Evolutionary conservation across 2,888 invertebrate species (phyloP), one percentile per base, ranked within the genome.

Genomic region (Bruchidius siliquastri): DNA sequence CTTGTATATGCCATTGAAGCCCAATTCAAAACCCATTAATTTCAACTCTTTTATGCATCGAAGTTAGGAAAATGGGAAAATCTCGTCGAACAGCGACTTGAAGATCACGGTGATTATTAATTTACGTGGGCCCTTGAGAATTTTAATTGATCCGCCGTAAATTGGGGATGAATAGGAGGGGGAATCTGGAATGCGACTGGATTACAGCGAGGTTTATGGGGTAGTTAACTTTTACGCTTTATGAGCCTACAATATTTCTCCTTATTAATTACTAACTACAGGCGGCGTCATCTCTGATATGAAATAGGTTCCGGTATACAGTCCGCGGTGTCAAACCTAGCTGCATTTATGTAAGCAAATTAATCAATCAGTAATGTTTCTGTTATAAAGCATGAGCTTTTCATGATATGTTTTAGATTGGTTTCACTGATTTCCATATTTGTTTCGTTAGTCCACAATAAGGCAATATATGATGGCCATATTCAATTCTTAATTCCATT

Each of bases 21-120:
- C 76, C 78, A 82, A 84, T 84, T 82, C 82, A 81, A 83, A 82
- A 79, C 79, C 82, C 83, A 84, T 84, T 82, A 83, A 83, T 83
- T 81, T 80, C 78, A 79, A 79, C 80, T 78, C 77, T 75, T 74
- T 75, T 68, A 49, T 70, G 74, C 70, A n/a, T n/a, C 22, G 68
- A 30, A 72, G 70, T 72, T 69, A 70, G 74, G 70, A 74, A 74
- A 72, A 71, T 70, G 32, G 70, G 71, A 71, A 71, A 74, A 72
- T 74, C 71, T 72, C 68, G 69, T 21, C 10, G 67, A 49, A 18
- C 49, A 49, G 49, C 49, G 49, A 49, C 49, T 49, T 49, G 49
- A 49, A 49, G 49, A 49, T 49, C 49, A 49, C 49, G 49, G 49
- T 18, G 49, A 49, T 49, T 49, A 49, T 49, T 49, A 49, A 49